These are phyloP conservation scores for Oligia fasciuncula DNA, from an alignment of 2,888 invertebrate genomes.

Conservation along the genomic window DNA sequence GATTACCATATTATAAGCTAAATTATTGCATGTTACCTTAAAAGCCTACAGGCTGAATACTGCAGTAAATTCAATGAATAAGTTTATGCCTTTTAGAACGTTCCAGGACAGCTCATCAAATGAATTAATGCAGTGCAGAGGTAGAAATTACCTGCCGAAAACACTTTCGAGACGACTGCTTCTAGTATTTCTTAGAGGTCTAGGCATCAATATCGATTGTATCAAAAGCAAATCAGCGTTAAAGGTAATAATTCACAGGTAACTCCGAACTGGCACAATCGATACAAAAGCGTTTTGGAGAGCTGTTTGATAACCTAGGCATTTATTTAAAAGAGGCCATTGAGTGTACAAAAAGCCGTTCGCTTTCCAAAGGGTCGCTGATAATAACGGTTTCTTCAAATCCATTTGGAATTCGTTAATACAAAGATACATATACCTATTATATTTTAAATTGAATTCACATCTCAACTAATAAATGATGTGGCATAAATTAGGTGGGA, in stretches of 20 bases:
- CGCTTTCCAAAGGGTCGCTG: slow-evolving; percentile 42
- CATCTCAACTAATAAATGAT: slow-evolving; percentile 9
- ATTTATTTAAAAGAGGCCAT: slow-evolving; percentile 40
- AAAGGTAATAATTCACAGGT: slow-evolving; percentile 36
- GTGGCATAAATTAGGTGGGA: background rate
- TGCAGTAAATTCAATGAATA: slow-evolving; percentile 23
- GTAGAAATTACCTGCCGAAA: slow-evolving; percentile 24
- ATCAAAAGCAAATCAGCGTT: slow-evolving; percentile 14
- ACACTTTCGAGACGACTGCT: background rate
- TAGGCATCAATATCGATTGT: slow-evolving; percentile 22
- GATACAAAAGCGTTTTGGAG: slow-evolving; percentile 38
- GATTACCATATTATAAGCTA: slow-evolving; percentile 10
- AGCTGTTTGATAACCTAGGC: slow-evolving; percentile 33
- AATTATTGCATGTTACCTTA: slow-evolving; percentile 14
- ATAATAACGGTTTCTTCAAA: slow-evolving; percentile 46
- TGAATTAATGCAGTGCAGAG: slow-evolving; percentile 3
- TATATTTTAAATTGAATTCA: slow-evolving; percentile 44
- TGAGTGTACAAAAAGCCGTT: slow-evolving; percentile 26
- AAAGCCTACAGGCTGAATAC: slow-evolving; percentile 1
- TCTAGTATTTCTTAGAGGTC: slow-evolving; percentile 10
- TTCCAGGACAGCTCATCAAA: slow-evolving; percentile 8
- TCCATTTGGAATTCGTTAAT: slow-evolving; percentile 15
- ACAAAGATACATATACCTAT: slow-evolving; percentile 4
- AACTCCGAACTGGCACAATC: slow-evolving; percentile 11
- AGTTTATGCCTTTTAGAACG: background rate